Evolutionary conservation across 2,113 vertebrate species (phyloP), one percentile per base, ranked within the genome.

Genomic region (Mustela nigripes): DNA sequence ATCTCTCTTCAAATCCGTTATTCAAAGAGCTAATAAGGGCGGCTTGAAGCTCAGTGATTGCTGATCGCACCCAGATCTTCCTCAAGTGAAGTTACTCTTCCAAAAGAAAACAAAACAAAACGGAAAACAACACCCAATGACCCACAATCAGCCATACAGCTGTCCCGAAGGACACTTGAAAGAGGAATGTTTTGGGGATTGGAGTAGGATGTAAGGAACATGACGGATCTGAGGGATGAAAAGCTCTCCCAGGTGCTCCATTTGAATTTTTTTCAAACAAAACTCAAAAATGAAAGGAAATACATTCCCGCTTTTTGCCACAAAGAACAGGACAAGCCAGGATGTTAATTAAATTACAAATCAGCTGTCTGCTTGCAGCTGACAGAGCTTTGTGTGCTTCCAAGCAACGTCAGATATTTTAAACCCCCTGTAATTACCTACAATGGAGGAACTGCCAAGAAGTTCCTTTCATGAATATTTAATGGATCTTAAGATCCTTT

Each of bases 261-360:
- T 97, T 95, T 97, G 63, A 96, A 91, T 93, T 95, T 93, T 91
- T 98, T 97, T 89, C 73, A 97, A 97, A 96, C 71, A 95, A 96
- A 95, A 88, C 60, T 94, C 80, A 73, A 80, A 97, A 98, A 96
- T 97, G 93, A 98, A 96, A 7, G 7, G 98, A 99, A 98, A 97
- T 92, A 79, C 80, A 97, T 97, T 97, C 94, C 97, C 96, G 62
- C 42, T 94, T 94, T 97, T 98, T 98, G 91, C 98, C 95, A 98
- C 21, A 98, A 98, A 98, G 98, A 98, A 98, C 97, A 98, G 98
- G 98, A 98, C 98, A 98, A 99, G 97, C 97, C 98, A 98, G 98
- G 98, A 99, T 98, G 98, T 98, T 99, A 99, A 99, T 98, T 99
- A 99, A 99, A 99, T 99, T 98, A 99, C 98, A 98, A 98, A 98